Conservation (phyloP, 2,113 vertebrate species). For the Nannospalax galili region DNA sequence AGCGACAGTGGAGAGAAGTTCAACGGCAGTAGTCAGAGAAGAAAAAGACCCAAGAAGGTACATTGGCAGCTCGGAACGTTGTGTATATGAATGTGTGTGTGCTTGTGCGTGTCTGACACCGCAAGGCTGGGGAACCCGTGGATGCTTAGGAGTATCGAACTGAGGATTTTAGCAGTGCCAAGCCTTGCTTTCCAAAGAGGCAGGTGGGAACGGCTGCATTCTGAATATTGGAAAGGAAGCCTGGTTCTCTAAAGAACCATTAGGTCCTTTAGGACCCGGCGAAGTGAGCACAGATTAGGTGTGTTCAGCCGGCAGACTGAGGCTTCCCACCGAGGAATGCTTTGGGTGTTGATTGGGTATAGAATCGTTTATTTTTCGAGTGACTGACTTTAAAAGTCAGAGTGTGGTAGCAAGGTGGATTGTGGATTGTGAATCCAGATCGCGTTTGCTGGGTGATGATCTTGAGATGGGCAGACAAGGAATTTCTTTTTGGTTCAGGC, state of each 20-base stretch:
- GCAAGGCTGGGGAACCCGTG: constrained; percentile 8
- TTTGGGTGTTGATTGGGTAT: neutral
- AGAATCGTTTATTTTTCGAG: neutral
- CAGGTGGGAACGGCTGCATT: constrained; percentile 35
- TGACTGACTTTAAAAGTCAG: neutral
- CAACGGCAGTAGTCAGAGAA: constrained; percentile 91
- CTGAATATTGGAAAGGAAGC: neutral
- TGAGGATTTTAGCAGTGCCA: neutral
- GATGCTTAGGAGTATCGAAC: constrained; percentile 1
- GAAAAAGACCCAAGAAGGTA: constrained; percentile 96
- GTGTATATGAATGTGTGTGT: neutral
- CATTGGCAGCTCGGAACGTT: neutral
- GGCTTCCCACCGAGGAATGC: neutral
- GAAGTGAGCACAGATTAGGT: constrained; percentile 9
- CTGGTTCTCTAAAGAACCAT: constrained; percentile 10
- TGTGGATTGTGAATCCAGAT: neutral
- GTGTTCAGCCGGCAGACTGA: constrained; percentile 21
- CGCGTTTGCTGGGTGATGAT: neutral
- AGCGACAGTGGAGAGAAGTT: constrained; percentile 93
- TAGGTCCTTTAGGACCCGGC: neutral
- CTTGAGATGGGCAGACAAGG: neutral
- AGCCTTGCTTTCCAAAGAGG: constrained; percentile 10
- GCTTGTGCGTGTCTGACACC: neutral
- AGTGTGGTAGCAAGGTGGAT: neutral
- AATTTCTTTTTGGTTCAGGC: neutral